Conservation (phyloP, 2,797 vertebrate genomes). For the Antennarius maculatus region DNA sequence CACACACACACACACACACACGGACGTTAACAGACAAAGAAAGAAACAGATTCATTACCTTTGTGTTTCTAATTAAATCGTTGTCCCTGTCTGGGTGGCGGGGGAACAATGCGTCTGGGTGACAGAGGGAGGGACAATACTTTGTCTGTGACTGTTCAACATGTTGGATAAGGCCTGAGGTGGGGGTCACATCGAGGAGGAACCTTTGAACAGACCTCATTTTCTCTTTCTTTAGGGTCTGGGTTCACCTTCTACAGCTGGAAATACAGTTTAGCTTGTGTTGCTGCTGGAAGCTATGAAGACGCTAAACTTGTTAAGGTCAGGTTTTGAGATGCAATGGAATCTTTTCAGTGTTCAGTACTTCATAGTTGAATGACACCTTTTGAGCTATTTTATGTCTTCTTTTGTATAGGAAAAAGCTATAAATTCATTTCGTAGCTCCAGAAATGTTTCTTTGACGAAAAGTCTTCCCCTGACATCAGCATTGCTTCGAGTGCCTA, state of each 20-base stretch:
- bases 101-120: constrained; percentile 29
- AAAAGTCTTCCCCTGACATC: no score
- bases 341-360: no score
- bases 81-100: constrained; percentile 25
- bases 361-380: no score
- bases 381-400: no score
- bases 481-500: no score
- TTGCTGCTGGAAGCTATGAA: no score
- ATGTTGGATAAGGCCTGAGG: constrained; percentile 33
- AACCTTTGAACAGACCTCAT: constrained; percentile 12
- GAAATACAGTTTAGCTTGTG: background rate
- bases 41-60: constrained; percentile 47
- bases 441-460: no score
- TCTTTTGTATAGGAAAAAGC: no score
- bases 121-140: constrained; percentile 13
- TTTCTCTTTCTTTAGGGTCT: constrained; percentile 2
- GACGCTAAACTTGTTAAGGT: no score
- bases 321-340: no score
- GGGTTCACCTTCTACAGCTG: background rate
- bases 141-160: constrained; percentile 28
- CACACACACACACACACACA: constrained; percentile 43
- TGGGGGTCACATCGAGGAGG: background rate
- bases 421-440: no score
- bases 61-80: constrained; percentile 47
- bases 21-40: background rate